Percentiles rank a stretch among this genome's conserved stretches.
Evolutionary conservation across 2,113 vertebrate species (phyloP).

Genomic region (Ceyx margarethae): DNA sequence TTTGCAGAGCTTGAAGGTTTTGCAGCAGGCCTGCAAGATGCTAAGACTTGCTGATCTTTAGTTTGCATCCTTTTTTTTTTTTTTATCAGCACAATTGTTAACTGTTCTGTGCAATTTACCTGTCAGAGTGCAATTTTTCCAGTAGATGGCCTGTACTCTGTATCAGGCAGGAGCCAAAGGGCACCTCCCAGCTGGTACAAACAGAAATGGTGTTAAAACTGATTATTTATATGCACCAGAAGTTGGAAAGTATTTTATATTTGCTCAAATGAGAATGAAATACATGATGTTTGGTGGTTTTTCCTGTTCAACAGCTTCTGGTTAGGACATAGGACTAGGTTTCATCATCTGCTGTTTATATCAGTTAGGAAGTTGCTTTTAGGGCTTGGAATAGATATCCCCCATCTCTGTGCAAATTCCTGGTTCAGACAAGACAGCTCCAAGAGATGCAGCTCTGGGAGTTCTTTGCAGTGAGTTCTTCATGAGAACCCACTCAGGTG

Average conservation of each 20-base stretch:
- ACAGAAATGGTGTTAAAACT: neutral
- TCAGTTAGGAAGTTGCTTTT: neutral
- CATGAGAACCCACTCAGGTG: neutral
- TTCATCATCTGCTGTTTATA: neutral
- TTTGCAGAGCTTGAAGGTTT: neutral
- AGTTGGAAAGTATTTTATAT: neutral
- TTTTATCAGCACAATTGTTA: neutral
- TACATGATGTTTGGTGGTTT: fast-evolving
- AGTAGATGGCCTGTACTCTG: neutral
- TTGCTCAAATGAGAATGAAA: neutral
- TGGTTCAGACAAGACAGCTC: neutral
- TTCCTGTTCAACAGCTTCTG: neutral
- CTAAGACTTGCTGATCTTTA: neutral
- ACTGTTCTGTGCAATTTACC: neutral
- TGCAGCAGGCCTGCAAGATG: neutral
- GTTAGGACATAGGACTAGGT: too few species aligned
- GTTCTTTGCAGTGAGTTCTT: neutral
- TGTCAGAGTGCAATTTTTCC: neutral
- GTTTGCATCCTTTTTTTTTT: neutral
- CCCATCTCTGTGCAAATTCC: neutral
- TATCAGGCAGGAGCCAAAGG: neutral
- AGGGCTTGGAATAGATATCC: neutral
- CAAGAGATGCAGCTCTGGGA: neutral
- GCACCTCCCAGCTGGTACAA: fast-evolving
- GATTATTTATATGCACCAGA: neutral